Evolutionary conservation across 2,888 invertebrate genomes (phyloP), one percentile per base, ranked within the genome.

Genomic region (Chymomyza amoena): DNA sequence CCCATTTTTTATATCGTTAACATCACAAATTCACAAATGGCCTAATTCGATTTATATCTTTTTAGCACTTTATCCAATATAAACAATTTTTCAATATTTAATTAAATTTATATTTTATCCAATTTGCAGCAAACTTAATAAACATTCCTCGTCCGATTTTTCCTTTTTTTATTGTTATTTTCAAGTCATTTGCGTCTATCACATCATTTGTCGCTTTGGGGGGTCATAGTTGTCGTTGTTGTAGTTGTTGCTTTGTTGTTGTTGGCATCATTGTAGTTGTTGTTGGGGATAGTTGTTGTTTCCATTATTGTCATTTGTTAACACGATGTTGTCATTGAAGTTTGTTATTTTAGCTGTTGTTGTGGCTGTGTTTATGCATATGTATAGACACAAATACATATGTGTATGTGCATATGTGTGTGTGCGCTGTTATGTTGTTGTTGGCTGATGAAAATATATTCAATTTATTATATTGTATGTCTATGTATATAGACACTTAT

Each of bases 371-470:
- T 39, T 70, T 59, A 20, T 54, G 52, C 32, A 32, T 32, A 32
- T 32, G 32, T 32, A 32, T 32, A 32, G 32, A 32, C 4, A 32
- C 9, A 32, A 9, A 32, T 32, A 32, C 32, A 32, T n/a, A n/a
- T 5, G 32, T 6, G 5, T 7, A 32, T 5, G 7, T 9, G 7
- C 32, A 32, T 45, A 3, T 45, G 39, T 45, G 4, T 32, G 4
- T 13, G 39, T n/a, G 5, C 32, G 36, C 20, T 50, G 36, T 36
- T 64, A 61, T 62, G 62, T 20, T 66, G 61, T 25, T 68, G 68
- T 39, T 39, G 72, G 80, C 84, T 81, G 83, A 84, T 83, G 86
- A 80, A 86, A 84, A 86, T 86, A 75, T 86, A 84, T 84, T 86
- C 84, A 84, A 84, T 84, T 86, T 84, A 84, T 84, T 84, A 84